These are phyloP conservation scores for Drosophila nikananu DNA, from an alignment of 1,140 invertebrate species.

Conservation along the genomic window DNA sequence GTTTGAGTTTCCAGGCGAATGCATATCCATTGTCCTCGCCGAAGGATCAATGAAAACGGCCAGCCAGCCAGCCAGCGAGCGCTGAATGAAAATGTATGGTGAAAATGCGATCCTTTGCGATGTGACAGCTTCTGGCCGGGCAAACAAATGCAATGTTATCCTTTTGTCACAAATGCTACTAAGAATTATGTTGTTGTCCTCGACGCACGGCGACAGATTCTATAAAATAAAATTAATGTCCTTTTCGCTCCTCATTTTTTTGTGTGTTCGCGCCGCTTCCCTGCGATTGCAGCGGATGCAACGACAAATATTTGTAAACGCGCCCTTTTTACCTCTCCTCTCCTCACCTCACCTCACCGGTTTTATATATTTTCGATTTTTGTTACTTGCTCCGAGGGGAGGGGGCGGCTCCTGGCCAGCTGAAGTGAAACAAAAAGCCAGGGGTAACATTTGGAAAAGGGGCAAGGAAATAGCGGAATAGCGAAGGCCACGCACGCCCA, in stretches of 20 bases:
- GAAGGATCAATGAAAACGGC: conserved; percentile 54
- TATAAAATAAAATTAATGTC: conserved; percentile 62
- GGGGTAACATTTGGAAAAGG: neutral
- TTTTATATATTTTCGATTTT: conserved; percentile 16
- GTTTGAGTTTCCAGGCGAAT: conserved; percentile 49
- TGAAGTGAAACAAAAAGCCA: conserved; percentile 31
- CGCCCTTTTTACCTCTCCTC: conserved; percentile 49
- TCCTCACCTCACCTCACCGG: neutral
- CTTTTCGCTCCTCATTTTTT: conserved; percentile 39
- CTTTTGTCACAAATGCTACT: conserved; percentile 65
- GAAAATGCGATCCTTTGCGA: conserved; percentile 50
- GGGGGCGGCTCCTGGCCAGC: conserved; percentile 22
- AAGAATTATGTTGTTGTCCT: conserved; percentile 64
- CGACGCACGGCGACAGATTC: conserved; percentile 42
- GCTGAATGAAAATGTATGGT: conserved; percentile 47
- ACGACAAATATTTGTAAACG: conserved; percentile 73
- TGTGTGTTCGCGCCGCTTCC: neutral
- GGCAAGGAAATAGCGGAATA: conserved; percentile 1
- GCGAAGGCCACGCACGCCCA: conserved; percentile 41
- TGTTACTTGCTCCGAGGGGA: neutral
- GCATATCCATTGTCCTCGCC: conserved; percentile 47
- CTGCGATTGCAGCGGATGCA: conserved; percentile 46
- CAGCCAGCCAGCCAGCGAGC: conserved; percentile 6
- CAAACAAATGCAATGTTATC: conserved; percentile 68
- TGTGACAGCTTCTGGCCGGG: conserved; percentile 60